Evolutionary conservation across 2,888 invertebrate genomes (phyloP).

Genomic region (Leptinotarsa peninsularis): DNA sequence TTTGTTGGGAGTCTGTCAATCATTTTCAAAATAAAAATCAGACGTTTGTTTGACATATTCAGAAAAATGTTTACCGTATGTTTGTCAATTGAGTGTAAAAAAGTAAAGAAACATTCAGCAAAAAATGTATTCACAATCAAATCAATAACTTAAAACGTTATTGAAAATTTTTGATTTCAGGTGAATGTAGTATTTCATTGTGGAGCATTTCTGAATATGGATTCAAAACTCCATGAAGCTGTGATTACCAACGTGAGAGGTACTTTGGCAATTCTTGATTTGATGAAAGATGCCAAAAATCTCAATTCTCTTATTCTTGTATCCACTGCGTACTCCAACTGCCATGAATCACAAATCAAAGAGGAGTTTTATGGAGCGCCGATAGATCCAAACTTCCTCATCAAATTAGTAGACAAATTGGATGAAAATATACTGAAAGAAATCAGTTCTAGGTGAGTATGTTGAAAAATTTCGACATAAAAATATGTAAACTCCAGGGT

Average conservation of each 20-base stretch:
- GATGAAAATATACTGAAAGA: slow-evolving; percentile 44
- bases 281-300: slow-evolving; percentile 42
- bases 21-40: too few species aligned
- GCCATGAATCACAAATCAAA: slow-evolving; percentile 58
- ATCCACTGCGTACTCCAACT: slow-evolving; percentile 63
- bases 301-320: slow-evolving; percentile 60
- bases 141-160: too few species aligned
- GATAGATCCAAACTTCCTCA: slow-evolving; percentile 62
- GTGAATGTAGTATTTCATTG: slow-evolving; percentile 56
- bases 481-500: too few species aligned
- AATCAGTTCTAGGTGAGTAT: slow-evolving; percentile 47
- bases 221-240: slow-evolving; percentile 50
- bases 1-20: too few species aligned
- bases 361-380: slow-evolving; percentile 66
- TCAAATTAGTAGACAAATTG: slow-evolving; percentile 57
- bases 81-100: too few species aligned
- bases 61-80: too few species aligned
- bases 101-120: too few species aligned
- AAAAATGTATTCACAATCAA: too few species aligned
- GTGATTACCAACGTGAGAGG: slow-evolving; percentile 54
- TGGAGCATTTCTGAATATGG: slow-evolving; percentile 56
- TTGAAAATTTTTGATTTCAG: slow-evolving; percentile 33
- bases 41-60: too few species aligned
- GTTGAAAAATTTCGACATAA: slow-evolving; percentile 3
- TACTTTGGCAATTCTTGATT: slow-evolving; percentile 50